Evolutionary conservation across 2,797 vertebrate genomes (phyloP).

Genomic region (Oryzias dopingdopingensis): DNA sequence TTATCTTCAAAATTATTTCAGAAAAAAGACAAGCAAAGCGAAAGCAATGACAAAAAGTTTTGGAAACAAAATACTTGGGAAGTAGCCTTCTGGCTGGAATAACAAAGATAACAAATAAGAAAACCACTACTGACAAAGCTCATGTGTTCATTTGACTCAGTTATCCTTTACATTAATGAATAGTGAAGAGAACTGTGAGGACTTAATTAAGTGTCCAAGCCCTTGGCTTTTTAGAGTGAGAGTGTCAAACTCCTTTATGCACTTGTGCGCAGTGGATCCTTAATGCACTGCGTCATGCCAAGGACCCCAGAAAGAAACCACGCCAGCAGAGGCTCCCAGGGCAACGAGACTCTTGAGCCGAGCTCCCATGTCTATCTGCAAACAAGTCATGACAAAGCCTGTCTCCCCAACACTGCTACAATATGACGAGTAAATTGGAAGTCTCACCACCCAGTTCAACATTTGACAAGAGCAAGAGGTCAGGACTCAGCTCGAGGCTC

Average conservation of each 20-base stretch:
- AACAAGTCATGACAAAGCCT: constrained; percentile 40
- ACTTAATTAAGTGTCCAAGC: constrained; percentile 69
- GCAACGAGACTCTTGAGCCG: constrained; percentile 49
- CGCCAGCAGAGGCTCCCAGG: constrained; percentile 39
- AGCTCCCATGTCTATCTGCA: constrained; percentile 33
- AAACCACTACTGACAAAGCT: constrained; percentile 26
- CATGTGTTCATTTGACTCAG: constrained; percentile 20
- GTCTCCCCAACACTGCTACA: constrained; percentile 25
- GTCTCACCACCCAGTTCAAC: constrained; percentile 52
- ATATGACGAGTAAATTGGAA: constrained; percentile 56
- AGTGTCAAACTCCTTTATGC: constrained; percentile 56
- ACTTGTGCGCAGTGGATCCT: constrained; percentile 37
- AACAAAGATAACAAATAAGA: constrained; percentile 21
- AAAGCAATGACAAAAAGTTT: no score
- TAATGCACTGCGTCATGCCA: constrained; percentile 59
- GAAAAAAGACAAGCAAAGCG: no score
- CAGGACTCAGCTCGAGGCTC: constrained; percentile 47
- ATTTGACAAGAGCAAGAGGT: constrained; percentile 56
- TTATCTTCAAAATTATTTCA: no score
- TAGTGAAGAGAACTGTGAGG: constrained; percentile 60
- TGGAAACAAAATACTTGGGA: neutral
- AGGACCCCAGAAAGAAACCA: constrained; percentile 39
- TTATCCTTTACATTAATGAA: constrained; percentile 53
- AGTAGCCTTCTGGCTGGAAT: neutral
- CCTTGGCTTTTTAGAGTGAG: constrained; percentile 41